A percentile compares a stretch with the other conserved stretches of the same genome.
Conservation (phyloP, 2,113 vertebrate species). For the Rhabdomys dilectus region DNA sequence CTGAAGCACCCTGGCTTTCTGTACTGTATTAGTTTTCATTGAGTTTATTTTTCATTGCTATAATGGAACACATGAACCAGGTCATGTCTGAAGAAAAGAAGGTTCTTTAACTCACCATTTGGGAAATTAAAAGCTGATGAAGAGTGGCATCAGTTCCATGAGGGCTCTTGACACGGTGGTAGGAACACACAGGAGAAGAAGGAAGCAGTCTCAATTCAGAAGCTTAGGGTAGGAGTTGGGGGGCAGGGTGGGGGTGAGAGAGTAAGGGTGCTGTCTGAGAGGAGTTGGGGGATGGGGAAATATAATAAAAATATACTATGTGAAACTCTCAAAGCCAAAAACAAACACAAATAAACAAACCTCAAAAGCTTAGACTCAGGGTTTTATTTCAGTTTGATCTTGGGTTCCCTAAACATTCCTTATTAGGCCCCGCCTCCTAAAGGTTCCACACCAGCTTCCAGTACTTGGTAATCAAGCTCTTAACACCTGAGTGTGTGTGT, state of each 20-base stretch:
- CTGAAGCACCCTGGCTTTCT: not conserved
- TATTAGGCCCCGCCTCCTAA: not conserved
- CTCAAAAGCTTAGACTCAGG: not conserved
- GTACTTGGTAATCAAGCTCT: not conserved
- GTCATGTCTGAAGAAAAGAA: not conserved
- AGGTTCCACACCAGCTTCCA: too few relatives aligned
- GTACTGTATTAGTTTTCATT: not conserved
- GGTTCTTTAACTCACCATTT: not conserved
- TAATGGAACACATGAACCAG: not conserved
- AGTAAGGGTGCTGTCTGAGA: too few relatives aligned
- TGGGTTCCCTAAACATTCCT: not conserved
- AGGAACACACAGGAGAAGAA: not conserved
- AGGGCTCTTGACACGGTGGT: not conserved
- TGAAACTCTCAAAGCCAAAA: not conserved
- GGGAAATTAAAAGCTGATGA: not conserved
- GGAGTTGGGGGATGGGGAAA: not conserved
- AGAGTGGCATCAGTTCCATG: not conserved
- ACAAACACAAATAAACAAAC: not conserved
- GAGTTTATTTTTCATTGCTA: not conserved
- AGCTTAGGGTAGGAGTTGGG: not conserved
- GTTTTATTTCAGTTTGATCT: not conserved
- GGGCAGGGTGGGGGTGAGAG: too few relatives aligned
- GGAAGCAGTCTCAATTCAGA: not conserved
- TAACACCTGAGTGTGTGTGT: not conserved
- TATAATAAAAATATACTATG: not conserved